Base-by-base conservation (phyloP, 2,113 vertebrate species). In the Carassius auratus region DNA sequence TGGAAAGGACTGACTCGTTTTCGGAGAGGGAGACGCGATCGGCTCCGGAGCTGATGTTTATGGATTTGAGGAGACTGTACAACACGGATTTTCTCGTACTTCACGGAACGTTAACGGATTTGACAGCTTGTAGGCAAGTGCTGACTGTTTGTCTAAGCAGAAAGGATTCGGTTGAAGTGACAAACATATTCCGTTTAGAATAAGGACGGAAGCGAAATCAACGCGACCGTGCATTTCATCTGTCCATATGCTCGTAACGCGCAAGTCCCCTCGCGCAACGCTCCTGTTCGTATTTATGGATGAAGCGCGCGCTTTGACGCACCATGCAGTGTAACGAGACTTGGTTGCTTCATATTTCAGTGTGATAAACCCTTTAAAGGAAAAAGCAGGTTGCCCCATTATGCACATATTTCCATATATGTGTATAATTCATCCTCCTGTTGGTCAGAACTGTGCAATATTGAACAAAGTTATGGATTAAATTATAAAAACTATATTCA, bases 91-190 rank as follows among this genome's bases (percentile, higher is more conserved):
- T 30, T 30, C 30, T 30, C 64, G 76, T 17, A 59, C 50, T 66
- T 23, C 3, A 7, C 73, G 55, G 81, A 30, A 38, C 64, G 73
- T 62, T 61, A 66, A 77, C 83, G 21, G 57, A 75, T 15, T 50
- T 68, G 13, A 85, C 61, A 79, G 76, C 57, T 62, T 59, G 55
- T 75, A 84, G 55, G 82, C 82, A 84, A 76, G 82, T 84, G 82
- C 17, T 59, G 55, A 62, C 13, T 64, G 83, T 77, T 21, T 50
- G 26, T 55, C 19, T 66, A 17, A 45, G 23, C 79, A 30, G 61
- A 66, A n/a, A 14, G 8, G 42, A 81, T 15, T 61, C 74, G 42
- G n/a, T 8, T 76, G 42, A 30, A 76, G 74, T 52, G 45, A 26
- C 45, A 50, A 3, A 14, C 42, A 42, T 42, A 42, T 42, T 42